Evolutionary conservation across 30 jellyfish, hydroid and myxozoan genomes (phyloP).

Genomic region (Hydractinia echinata): DNA sequence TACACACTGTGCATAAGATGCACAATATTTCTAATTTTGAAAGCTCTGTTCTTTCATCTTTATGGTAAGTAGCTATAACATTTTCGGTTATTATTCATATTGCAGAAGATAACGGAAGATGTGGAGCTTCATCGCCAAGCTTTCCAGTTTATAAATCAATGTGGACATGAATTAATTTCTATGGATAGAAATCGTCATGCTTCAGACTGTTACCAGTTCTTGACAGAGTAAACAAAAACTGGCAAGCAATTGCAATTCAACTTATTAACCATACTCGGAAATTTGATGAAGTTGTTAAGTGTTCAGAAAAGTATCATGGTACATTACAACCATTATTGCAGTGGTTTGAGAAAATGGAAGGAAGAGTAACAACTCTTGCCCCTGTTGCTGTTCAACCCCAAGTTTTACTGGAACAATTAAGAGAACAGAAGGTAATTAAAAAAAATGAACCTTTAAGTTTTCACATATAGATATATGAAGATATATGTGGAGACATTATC

Average conservation of each 20-base stretch:
- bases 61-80: too few species aligned
- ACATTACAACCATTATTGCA: slow-evolving; percentile 70
- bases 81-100: not conserved
- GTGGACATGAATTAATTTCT: slow-evolving; percentile 94
- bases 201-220: slow-evolving; percentile 70
- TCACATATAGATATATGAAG: not conserved
- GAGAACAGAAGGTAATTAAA: slow-evolving; percentile 74
- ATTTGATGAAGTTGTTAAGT: slow-evolving; percentile 92
- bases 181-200: slow-evolving; percentile 72
- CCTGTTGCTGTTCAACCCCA: slow-evolving; percentile 85
- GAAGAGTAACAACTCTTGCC: slow-evolving; percentile 81
- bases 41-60: too few species aligned
- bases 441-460: not conserved
- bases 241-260: slow-evolving; percentile 96
- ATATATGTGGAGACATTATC: not conserved
- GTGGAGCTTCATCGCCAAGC: slow-evolving; percentile 86
- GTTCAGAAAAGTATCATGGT: slow-evolving; percentile 94
- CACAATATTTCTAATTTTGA: too few species aligned
- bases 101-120: slow-evolving; percentile 76
- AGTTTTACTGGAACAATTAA: slow-evolving; percentile 76
- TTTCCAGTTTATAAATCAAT: slow-evolving; percentile 88
- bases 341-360: slow-evolving; percentile 97
- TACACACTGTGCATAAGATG: too few species aligned
- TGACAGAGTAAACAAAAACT: slow-evolving; percentile 80
- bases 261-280: slow-evolving; percentile 82